Percentiles rank a stretch among this genome's conserved stretches.
phyloP scores from a whole-genome alignment of 2,113 vertebrate genomes.

The Phylloscopus whistleri region DNA sequence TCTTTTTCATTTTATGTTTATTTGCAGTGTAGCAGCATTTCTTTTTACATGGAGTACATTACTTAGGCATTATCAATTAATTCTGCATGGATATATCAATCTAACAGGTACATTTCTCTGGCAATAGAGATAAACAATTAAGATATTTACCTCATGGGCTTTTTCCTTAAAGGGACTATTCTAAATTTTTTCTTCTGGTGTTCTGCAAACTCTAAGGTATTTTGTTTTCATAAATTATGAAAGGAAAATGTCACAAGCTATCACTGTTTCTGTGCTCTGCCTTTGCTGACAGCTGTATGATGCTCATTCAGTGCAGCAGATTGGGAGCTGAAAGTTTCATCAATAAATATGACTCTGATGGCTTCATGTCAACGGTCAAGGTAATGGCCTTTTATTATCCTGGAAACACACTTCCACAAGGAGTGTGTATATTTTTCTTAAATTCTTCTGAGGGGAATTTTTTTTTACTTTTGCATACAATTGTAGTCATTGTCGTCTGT shows the following conservation, averaged over 20 bases:
- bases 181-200: conserved; percentile 54
- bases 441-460: conserved; percentile 22
- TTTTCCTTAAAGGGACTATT: background rate
- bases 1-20: background rate
- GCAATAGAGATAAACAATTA: background rate
- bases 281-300: conserved; percentile 99
- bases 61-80: background rate
- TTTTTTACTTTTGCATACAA: background rate
- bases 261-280: conserved; percentile 85
- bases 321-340: conserved; percentile 99
- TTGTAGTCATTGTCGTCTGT: conserved; percentile 19
- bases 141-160: background rate
- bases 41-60: background rate
- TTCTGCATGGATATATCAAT: background rate
- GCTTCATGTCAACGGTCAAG: conserved; percentile 96
- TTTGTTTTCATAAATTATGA: conserved; percentile 98
- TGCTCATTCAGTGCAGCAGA: conserved; percentile 96
- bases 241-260: conserved; percentile 94
- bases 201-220: conserved; percentile 87
- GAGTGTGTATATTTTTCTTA: background rate
- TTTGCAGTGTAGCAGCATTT: background rate
- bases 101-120: conserved; percentile 16
- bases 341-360: conserved; percentile 99
- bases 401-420: conserved; percentile 65
- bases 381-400: conserved; percentile 95